phyloP scores from a whole-genome alignment of 1,140 invertebrate species.

The Eupristina koningsbergeri region DNA sequence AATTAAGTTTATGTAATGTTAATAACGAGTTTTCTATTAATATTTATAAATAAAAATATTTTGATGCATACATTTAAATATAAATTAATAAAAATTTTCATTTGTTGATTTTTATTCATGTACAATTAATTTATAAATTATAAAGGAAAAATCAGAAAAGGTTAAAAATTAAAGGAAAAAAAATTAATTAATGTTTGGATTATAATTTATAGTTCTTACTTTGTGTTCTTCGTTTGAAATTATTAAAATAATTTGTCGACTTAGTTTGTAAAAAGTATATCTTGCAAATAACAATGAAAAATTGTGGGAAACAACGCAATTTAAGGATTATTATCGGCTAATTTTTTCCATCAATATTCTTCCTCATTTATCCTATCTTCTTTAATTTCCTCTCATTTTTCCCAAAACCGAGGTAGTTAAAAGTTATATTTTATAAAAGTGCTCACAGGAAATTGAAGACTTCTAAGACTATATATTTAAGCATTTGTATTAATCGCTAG shows the following conservation, averaged over 20 bases:
- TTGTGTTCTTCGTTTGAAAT: not conserved
- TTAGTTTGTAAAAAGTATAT: not conserved
- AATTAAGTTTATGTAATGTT: not conserved
- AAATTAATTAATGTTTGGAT: not conserved
- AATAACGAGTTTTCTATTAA: not conserved
- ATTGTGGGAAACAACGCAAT: slow-evolving; percentile 34
- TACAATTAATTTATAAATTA: no score
- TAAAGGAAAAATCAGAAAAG: no score
- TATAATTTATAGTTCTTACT: not conserved
- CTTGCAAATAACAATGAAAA: not conserved
- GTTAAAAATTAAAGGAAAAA: not conserved
- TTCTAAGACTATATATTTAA: not conserved
- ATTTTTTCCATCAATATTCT: slow-evolving; percentile 19
- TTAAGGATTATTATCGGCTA: slow-evolving; percentile 13
- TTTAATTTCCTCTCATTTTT: not conserved
- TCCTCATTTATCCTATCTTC: slow-evolving; percentile 23
- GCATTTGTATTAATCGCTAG: not conserved
- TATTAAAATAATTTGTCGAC: not conserved
- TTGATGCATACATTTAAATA: not conserved
- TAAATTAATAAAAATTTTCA: not conserved
- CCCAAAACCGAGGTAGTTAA: slow-evolving; percentile 11
- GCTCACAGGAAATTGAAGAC: slow-evolving; percentile 36
- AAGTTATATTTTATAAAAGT: slow-evolving; percentile 24
- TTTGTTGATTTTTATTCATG: no score
- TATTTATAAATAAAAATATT: not conserved